Evolutionary conservation across 2,888 invertebrate species (phyloP), one percentile per base, ranked within the genome.

Genomic region (Frankliniella intonsa): DNA sequence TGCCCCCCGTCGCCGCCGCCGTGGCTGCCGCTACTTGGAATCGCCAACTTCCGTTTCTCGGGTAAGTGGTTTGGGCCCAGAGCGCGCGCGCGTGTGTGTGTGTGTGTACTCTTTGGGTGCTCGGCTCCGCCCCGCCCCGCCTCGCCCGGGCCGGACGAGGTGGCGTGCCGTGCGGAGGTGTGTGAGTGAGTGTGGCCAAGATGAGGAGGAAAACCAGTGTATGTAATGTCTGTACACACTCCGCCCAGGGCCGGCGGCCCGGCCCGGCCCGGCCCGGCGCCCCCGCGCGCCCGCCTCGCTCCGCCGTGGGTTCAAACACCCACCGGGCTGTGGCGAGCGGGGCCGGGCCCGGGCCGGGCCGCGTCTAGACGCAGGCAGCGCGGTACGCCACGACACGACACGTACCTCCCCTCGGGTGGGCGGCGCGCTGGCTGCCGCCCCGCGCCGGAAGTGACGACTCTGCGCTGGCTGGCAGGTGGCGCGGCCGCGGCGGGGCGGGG

Each of bases 1-100:
- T 38, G 38, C 38, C 3, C 38, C 14, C 62, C 17, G 11, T 14
- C 62, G 19, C 62, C 62, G 14, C 19, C 62, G 14, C 22, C 22
- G 69, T 25, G 9, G 69, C 69, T 69, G 69, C n/a, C 25, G 69
- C 69, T 76, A 25, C 69, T 25, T 22, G 22, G 25, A 22, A 76
- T 76, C 69, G 69, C 22, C 69, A 76, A 76, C 69, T 76, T 76
- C 69, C 69, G 69, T 25, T 62, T 9, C 69, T 25, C 12, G 25
- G 69, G 25, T 76, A 76, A 76, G 69, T 76, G 69, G 25, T 25
- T 22, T 22, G 69, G 69, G 69, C 22, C 69, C 25, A n/a, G 55
- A 14, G 62, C 14, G 17, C n/a, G 62, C 3, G 62, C 1, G 62
- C 3, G 62, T 17, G 62, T n/a, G n/a, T 2, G 62, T n/a, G 62